Evolutionary conservation across 1,140 invertebrate species (phyloP), one percentile per base, ranked within the genome.

Genomic region (Drosophila willistoni): DNA sequence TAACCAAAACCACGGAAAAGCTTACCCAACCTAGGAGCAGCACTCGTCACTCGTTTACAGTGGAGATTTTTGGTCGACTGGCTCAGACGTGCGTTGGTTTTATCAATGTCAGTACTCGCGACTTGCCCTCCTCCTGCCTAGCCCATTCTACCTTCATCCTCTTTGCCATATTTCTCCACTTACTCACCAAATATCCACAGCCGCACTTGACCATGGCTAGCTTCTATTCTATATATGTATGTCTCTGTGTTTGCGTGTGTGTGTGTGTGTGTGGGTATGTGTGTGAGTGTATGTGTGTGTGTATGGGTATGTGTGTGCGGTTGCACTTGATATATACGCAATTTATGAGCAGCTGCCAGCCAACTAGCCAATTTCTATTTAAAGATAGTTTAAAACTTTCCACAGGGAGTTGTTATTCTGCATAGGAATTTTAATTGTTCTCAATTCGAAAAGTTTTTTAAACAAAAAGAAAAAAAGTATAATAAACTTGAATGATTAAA

Each of bases 141-240:
- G 17, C 47, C 17, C 34, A 25, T 42, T 7, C 41, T 42, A 4
- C 13, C n/a, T 12, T 29, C 63, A 3, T 9, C 7, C 36, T n/a
- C 10, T 25, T 25, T 25, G 39, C 51, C 59, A 5, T 14, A 42
- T 22, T 9, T 36, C 10, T 36, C 14, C 22, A 42, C 62, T 57
- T 41, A 10, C 29, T 36, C 25, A 14, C 55, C 19, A 42, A 44
- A 62, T 29, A 47, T 39, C 57, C 36, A 47, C 54, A 68, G 34
- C 54, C 55, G 56, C 66, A 73, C 57, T 84, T 85, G 73, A 85
- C 81, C 81, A 73, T 70, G 56, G 64, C 63, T 54, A 73, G 64
- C 34, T 66, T 57, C 51, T 71, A 0, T 14, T 47, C 9, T 29
- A 29, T 29, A 29, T 6, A 29, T 29, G 5, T 47, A 29, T 7